Base-by-base conservation (phyloP, 2,797 vertebrate genomes). In the Typhlichthys subterraneus region DNA sequence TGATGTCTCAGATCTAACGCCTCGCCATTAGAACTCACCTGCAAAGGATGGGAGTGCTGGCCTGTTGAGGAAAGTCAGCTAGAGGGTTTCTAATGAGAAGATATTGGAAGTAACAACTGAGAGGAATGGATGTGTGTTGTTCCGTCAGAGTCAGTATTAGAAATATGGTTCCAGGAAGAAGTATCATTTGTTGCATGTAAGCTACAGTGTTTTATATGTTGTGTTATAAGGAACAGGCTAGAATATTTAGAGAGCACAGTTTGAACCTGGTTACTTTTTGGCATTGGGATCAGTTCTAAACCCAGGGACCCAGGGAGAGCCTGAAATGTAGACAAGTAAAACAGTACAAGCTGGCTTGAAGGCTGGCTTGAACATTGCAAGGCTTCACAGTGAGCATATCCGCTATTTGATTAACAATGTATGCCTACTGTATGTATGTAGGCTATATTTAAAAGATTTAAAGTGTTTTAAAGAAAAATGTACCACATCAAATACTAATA, bases 81-180 rank as follows among this genome's bases (percentile, higher is more conserved):
- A 73, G 77, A 79, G 56, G 55, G 63, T 76, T 82, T 79, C 75
- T 90, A 86, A 89, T 79, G 84, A 82, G 79, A 87, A 54, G 56
- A 79, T 38, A 6, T 38, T 8, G 33, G 8, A 38, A 38, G 33
- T 56, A 42, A 71, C 57, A 67, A 45, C 12, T 14, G 31, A 67
- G 23, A 23, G 23, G 59, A 58, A 61, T 56, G 14, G 15, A 65
- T 58, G 52, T 50, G 29, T 17, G 45, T 59, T 60, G 6, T 61
- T 66, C 49, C 33, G 56, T 31, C 33, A 15, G 6, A 14, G 15
- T 13, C 47, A 59, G 17, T 65, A 50, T 14, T 17, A 52, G 29
- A 42, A 2, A 13, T 7, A 51, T 59, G 6, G 11, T 13, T 50
- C 46, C 46, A 48, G n/a, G 46, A 38, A 8, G 6, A 38, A 8